phyloP scores from a whole-genome alignment of 2,797 vertebrate genomes.

The Lacerta bilineata region DNA sequence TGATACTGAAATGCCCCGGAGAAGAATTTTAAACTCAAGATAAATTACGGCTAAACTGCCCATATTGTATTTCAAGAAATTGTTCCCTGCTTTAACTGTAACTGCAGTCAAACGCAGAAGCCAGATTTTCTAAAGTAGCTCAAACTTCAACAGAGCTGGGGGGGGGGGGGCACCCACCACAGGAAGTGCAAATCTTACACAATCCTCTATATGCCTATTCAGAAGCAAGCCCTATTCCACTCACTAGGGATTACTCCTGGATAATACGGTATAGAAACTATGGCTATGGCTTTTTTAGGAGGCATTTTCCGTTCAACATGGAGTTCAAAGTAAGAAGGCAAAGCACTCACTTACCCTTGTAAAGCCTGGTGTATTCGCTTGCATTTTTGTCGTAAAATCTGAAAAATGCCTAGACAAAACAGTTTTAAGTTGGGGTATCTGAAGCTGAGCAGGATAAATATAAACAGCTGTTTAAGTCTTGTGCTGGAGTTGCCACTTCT shows the following conservation, averaged over 20 bases:
- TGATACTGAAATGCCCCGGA: background rate
- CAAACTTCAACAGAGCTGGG: background rate
- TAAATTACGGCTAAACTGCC: background rate
- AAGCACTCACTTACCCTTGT: conserved; percentile 85
- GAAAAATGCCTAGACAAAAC: conserved; percentile 87
- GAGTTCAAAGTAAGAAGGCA: background rate
- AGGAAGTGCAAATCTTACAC: background rate
- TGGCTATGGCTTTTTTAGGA: background rate
- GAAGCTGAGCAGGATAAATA: background rate
- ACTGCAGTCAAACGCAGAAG: background rate
- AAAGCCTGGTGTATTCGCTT: conserved; percentile 86
- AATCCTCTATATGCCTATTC: background rate
- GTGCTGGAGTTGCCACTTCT: background rate
- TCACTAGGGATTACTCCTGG: background rate
- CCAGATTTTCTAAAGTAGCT: background rate
- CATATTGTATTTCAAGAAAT: background rate
- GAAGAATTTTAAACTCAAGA: background rate
- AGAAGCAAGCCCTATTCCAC: background rate
- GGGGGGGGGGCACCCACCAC: background rate
- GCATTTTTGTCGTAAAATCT: conserved; percentile 87
- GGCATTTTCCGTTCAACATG: conserved; percentile 15
- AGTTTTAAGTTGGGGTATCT: background rate
- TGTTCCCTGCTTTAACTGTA: conserved; percentile 2
- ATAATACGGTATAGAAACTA: background rate
- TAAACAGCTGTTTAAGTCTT: conserved; percentile 20